Conservation (phyloP, 2,797 vertebrate species). For the Poliocrania exsul region DNA sequence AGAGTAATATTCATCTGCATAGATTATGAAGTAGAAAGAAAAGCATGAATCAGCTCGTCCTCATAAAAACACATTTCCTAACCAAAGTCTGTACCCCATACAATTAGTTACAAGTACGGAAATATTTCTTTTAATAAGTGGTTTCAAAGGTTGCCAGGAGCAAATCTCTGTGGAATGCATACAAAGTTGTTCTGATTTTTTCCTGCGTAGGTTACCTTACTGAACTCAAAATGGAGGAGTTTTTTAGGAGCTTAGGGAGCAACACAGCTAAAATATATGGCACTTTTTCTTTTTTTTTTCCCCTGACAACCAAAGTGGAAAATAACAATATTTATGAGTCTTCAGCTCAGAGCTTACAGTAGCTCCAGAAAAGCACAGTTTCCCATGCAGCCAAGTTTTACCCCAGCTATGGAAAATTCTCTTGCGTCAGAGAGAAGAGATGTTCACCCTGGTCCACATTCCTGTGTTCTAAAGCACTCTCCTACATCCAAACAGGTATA, state of each 20-base stretch:
- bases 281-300: neutral
- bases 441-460: neutral
- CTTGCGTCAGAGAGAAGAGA: neutral
- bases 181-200: neutral
- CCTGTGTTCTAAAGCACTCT: neutral
- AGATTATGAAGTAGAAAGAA: conserved; percentile 20
- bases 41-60: conserved; percentile 27
- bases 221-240: neutral
- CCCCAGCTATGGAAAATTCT: neutral
- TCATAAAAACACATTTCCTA: conserved; percentile 2
- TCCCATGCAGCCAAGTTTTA: neutral
- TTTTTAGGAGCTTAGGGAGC: neutral
- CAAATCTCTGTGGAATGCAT: neutral
- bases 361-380: neutral
- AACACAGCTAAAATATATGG: neutral
- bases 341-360: neutral
- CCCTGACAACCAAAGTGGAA: neutral
- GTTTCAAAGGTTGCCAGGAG: conserved; percentile 4
- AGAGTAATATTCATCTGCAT: conserved; percentile 8
- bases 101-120: neutral
- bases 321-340: neutral
- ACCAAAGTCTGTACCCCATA: neutral
- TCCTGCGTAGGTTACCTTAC: neutral
- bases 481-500: neutral
- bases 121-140: neutral